These are phyloP conservation scores for Aramus guarauna DNA, from an alignment of 2,113 vertebrate genomes.

Conservation along the genomic window DNA sequence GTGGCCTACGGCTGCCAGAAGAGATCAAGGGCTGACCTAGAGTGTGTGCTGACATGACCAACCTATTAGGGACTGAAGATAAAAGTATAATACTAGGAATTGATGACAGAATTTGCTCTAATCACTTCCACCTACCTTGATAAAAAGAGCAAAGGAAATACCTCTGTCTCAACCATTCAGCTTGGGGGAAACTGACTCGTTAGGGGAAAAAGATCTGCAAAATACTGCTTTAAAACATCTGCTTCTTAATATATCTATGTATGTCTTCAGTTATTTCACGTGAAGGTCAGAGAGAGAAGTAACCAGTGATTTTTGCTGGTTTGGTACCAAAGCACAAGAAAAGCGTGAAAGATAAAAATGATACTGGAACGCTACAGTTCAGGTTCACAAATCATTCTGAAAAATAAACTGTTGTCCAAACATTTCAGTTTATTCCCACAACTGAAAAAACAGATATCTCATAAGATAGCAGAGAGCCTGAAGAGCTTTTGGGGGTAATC, in stretches of 20 bases:
- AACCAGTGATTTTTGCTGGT: not conserved
- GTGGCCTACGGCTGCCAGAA: conserved; percentile 26
- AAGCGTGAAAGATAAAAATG: not conserved
- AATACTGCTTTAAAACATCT: not conserved
- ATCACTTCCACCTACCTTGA: conserved; percentile 56
- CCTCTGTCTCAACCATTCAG: not conserved
- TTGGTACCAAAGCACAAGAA: not conserved
- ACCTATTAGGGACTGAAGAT: conserved; percentile 44
- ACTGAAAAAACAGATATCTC: not conserved
- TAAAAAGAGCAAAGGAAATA: conserved; percentile 57
- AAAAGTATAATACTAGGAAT: not conserved
- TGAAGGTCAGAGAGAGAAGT: not conserved
- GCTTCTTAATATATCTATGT: not conserved
- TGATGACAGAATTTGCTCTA: conserved; percentile 48
- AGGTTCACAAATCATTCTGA: conserved; percentile 30
- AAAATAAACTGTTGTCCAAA: conserved; percentile 26
- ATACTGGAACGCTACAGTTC: not conserved
- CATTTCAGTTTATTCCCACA: not conserved
- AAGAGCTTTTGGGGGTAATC: not conserved
- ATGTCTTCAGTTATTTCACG: not conserved
- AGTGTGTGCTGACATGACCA: conserved; percentile 28
- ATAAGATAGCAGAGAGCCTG: not conserved
- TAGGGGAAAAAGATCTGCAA: not conserved
- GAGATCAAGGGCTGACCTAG: conserved; percentile 40
- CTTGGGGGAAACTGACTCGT: not conserved